Percentiles rank a stretch among this genome's conserved stretches.
Evolutionary conservation across 1,140 invertebrate genomes (phyloP).

Genomic region (Glossosoma conforme): DNA sequence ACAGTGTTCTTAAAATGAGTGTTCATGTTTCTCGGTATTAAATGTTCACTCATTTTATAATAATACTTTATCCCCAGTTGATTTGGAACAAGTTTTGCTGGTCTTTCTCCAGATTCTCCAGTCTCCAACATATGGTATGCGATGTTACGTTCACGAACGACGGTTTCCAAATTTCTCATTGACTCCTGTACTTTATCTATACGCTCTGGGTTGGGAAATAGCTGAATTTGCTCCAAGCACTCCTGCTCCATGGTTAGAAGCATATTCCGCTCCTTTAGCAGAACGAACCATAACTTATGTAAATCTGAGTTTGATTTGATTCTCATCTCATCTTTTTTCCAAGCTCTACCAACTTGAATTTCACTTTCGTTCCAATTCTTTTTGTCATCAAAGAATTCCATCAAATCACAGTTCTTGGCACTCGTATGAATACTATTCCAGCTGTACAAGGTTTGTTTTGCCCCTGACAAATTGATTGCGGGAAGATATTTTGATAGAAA

Average conservation of each 20-base stretch:
- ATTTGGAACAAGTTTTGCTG: constrained; percentile 54
- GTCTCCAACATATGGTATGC: constrained; percentile 90
- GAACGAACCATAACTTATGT: constrained; percentile 96
- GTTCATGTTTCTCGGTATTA: constrained; percentile 56
- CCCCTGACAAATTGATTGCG: background rate
- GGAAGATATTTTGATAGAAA: too few species aligned
- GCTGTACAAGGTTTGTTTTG: background rate
- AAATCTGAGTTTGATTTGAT: constrained; percentile 95
- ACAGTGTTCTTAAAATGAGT: constrained; percentile 54
- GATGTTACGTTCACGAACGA: constrained; percentile 87
- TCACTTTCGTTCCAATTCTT: constrained; percentile 79
- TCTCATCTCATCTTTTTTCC: constrained; percentile 86
- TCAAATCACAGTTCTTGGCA: constrained; percentile 50
- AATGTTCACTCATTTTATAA: constrained; percentile 41
- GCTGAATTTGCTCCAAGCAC: constrained; percentile 58
- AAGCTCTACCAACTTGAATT: constrained; percentile 81
- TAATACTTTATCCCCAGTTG: constrained; percentile 54
- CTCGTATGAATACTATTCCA: constrained; percentile 43
- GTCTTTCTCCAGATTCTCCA: constrained; percentile 75
- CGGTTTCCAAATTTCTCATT: constrained; percentile 90
- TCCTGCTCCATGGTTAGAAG: constrained; percentile 92
- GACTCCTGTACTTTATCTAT: constrained; percentile 93
- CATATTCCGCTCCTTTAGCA: constrained; percentile 97
- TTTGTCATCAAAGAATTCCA: constrained; percentile 91
- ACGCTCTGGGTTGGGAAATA: constrained; percentile 94